Base-by-base conservation (phyloP, 2,797 vertebrate genomes). In the Toxotes lorentzi region DNA sequence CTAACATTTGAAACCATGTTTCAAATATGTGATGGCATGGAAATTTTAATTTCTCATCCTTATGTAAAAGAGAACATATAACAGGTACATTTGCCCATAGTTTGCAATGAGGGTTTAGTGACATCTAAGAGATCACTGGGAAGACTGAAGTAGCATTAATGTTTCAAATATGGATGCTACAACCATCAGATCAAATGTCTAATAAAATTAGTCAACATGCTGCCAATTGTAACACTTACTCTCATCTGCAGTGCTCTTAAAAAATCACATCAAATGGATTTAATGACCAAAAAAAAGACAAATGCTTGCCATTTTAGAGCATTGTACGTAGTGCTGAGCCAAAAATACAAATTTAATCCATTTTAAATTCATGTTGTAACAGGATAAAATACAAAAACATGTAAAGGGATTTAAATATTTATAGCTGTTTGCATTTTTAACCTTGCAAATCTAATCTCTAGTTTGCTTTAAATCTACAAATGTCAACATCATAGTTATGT, bases 401-500 rank as follows among this genome's bases (percentile, higher is more conserved):
- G 5, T 12, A 4, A 13, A 19, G 4, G 14, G 4, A 35, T 76
- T n/a, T 71, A 12, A 72, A 47, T 51, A 34, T 47, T 40, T 21
- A 1, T 1, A 64, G 40, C 17, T 63, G 35, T 16, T 51, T 69
- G 45, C 30, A 34, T 76, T 61, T 57, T 53, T 51, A 74, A 72
- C n/a, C 19, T 40, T 68, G 56, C 45, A 65, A 34, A 60, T 68
- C 32, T 38, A 45, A 6, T 14, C 24, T 53, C 9, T 43, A 41
- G 14, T 64, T 68, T 27, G 58, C 59, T 60, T 60, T 61, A 78
- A 41, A 56, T 70, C 50, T 34, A 34, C 27, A 47, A 69, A 21
- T 43, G 57, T 69, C 72, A 68, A 43, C 45, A 45, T 16, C 48
- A 50, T 47, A 50, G 65, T 87, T 78, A 51, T 1, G 0, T 69